Conservation (phyloP, 2,113 vertebrate species). For the Calonectris borealis region DNA sequence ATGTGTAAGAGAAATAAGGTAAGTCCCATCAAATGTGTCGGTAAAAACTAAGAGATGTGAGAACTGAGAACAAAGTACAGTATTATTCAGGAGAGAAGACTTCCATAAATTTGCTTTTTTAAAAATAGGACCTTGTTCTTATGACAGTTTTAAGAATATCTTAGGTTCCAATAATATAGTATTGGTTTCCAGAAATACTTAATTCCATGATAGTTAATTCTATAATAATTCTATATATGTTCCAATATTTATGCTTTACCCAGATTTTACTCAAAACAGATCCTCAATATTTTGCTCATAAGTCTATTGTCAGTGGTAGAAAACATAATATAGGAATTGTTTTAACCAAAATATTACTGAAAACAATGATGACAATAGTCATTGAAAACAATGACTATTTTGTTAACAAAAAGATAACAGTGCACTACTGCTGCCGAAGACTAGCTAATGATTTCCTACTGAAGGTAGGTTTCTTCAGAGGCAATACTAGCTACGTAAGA, state of each 20-base stretch:
- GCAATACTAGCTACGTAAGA: neutral
- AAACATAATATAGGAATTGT: neutral
- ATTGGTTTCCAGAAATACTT: neutral
- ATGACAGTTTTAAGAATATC: neutral
- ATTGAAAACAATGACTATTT: too few species aligned
- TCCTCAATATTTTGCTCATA: neutral
- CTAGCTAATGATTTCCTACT: neutral
- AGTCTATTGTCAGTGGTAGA: neutral
- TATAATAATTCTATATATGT: neutral
- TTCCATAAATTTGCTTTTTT: neutral
- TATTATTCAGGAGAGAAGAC: neutral
- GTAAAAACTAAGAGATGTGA: neutral
- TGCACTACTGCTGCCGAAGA: neutral
- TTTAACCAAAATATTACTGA: slow-evolving; percentile 35
- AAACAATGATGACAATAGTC: too few species aligned
- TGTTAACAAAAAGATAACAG: neutral
- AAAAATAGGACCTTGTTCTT: neutral
- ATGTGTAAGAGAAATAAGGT: neutral
- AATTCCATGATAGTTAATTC: neutral
- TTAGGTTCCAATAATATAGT: neutral
- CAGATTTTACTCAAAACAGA: slow-evolving; percentile 22
- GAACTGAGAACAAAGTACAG: neutral
- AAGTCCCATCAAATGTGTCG: neutral
- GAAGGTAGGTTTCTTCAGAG: neutral
- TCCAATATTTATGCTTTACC: slow-evolving; percentile 18